Conservation (phyloP, 2,888 invertebrate species). For the Leucozona laternaria region DNA sequence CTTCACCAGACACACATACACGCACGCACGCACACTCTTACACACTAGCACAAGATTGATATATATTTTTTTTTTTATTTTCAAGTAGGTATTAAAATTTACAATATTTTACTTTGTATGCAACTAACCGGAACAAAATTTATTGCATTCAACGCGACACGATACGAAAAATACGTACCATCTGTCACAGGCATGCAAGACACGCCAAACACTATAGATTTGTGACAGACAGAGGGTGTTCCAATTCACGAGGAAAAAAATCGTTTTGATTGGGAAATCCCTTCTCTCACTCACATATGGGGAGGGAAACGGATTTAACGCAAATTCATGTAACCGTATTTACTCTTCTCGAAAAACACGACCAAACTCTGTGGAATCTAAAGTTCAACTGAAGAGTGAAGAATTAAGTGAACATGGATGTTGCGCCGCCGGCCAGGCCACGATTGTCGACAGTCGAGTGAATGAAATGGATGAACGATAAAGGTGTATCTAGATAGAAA, state of each 20-base stretch:
- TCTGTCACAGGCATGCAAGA: constrained; percentile 66
- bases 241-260: constrained; percentile 36
- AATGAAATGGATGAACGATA: not conserved
- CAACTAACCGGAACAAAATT: constrained; percentile 68
- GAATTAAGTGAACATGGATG: constrained; percentile 57
- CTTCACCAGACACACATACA: constrained; percentile 41
- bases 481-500: constrained; percentile 65
- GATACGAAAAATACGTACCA: constrained; percentile 66
- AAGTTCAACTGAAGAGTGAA: constrained; percentile 71
- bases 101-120: constrained; percentile 35
- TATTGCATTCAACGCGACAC: constrained; percentile 50
- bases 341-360: constrained; percentile 40
- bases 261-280: constrained; percentile 73
- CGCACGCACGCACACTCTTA: constrained; percentile 8
- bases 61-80: constrained; percentile 22
- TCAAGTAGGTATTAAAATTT: constrained; percentile 24
- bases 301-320: constrained; percentile 18
- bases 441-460: not conserved
- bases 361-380: constrained; percentile 74
- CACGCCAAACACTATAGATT: constrained; percentile 31
- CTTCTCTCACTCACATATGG: constrained; percentile 45
- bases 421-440: constrained; percentile 19
- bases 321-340: constrained; percentile 43
- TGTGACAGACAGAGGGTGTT: constrained; percentile 55
- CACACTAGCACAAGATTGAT: not conserved